Evolutionary conservation across 2,888 invertebrate genomes (phyloP).

Genomic region (Aspidiotus rigidus): DNA sequence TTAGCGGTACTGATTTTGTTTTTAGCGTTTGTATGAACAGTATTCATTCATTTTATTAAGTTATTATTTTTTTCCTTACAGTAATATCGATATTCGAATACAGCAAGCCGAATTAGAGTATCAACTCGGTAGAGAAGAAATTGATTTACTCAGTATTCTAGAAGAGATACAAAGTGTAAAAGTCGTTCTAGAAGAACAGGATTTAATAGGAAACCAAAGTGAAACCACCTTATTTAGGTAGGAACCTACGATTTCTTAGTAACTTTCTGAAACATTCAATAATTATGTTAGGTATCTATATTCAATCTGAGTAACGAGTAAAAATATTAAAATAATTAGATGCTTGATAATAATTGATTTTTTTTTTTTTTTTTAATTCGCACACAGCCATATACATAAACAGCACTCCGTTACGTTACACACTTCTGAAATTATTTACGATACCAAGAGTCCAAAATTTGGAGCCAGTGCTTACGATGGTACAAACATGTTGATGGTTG

Average conservation of each 20-base stretch:
- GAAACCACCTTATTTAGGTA: constrained; percentile 39
- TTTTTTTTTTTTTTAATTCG: neutral
- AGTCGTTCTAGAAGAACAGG: constrained; percentile 63
- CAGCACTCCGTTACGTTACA: constrained; percentile 47
- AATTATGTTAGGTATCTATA: neutral
- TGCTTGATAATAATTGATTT: neutral
- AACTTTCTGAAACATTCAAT: neutral
- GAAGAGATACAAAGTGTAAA: constrained; percentile 74
- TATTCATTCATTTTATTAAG: neutral
- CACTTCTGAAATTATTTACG: constrained; percentile 59
- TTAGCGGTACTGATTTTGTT: too few species aligned
- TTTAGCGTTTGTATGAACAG: neutral
- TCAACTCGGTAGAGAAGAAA: constrained; percentile 75
- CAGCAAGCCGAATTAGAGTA: constrained; percentile 85
- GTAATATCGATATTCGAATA: constrained; percentile 80
- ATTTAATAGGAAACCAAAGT: constrained; percentile 39
- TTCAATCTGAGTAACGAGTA: neutral
- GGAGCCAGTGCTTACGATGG: constrained; percentile 61
- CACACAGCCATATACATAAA: constrained; percentile 21
- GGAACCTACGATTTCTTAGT: constrained; percentile 14
- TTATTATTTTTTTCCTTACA: constrained; percentile 43
- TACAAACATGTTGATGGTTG: constrained; percentile 59
- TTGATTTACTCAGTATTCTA: constrained; percentile 70
- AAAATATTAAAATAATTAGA: too few species aligned
- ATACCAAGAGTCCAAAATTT: constrained; percentile 62